Evolutionary conservation across 2,797 vertebrate genomes (phyloP), one percentile per base, ranked within the genome.

Genomic region (Megalops cyprinoides): DNA sequence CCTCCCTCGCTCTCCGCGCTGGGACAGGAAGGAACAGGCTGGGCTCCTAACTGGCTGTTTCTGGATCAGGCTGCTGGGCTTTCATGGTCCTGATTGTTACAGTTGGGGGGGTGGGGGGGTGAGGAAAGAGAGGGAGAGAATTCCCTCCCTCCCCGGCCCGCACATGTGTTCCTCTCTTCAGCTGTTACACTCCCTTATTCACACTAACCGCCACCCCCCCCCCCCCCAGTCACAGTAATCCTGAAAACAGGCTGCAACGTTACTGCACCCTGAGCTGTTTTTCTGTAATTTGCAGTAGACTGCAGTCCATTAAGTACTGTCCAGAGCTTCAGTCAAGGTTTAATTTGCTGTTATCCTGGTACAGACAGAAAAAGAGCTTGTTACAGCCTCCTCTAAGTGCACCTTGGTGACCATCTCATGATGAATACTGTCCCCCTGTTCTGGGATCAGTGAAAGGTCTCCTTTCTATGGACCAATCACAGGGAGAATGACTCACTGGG

Each of bases 1-100:
- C n/a, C 4, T 86, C 84, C 90, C 82, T 39, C n/a, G n/a, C 31
- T 28, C 49, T 76, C 89, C 89, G 84, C 86, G 74, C 74, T 14
- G 31, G 81, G 86, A 83, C 90, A 93, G 92, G 92, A 93, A 93
- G 92, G 92, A 93, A 93, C 92, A 89, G 91, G 91, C 89, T 88
- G 91, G 90, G 91, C 5, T 49, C 28, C 31, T 1, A 23, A 37
- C 46, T 37, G 7, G 49, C 74, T 37, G 74, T 18, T 34, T 18
- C 28, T 53, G 77, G 58, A 90, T 83, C 87, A 83, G 65, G 31
- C 85, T 81, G 85, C n/a, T 76, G 49, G 79, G 80, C 86, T 90
- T 91, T 92, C 89, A 88, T 82, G 87, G 51, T 28, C 14, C 82
- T 86, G 81, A 90, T 90, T 93, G 91, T 91, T 89, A 86, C 67